Conservation (phyloP, 2,888 invertebrate genomes). For the Nomada flava region DNA sequence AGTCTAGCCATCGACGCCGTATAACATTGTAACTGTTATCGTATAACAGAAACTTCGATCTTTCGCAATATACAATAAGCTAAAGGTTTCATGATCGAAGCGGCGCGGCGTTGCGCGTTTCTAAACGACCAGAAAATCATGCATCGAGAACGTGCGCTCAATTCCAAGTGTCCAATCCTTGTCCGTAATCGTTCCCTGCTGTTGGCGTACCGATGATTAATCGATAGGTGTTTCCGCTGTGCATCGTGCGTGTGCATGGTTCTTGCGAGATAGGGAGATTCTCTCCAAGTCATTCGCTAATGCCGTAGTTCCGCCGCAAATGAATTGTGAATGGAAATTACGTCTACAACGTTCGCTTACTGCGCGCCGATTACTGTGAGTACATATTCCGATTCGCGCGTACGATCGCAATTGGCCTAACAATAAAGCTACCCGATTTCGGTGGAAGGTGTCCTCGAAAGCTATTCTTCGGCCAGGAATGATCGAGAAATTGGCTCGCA, state of each 20-base stretch:
- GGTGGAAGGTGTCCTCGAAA: slow-evolving; percentile 66
- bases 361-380: neutral
- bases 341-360: too few species aligned
- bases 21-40: too few species aligned
- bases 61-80: neutral
- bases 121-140: neutral
- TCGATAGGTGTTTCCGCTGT: neutral
- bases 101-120: too few species aligned
- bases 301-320: neutral
- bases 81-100: neutral
- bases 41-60: neutral
- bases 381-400: neutral
- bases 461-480: slow-evolving; percentile 2
- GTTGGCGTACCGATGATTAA: neutral
- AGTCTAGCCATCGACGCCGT: neutral
- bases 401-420: neutral
- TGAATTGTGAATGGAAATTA: neutral
- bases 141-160: neutral
- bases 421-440: slow-evolving; percentile 34
- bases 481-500: slow-evolving; percentile 27
- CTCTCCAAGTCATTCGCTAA: neutral
- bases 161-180: slow-evolving; percentile 5
- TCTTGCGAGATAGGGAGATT: neutral
- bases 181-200: neutral
- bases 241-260: neutral